Percentiles rank a stretch among this genome's conserved stretches.
phyloP scores from a whole-genome alignment of 1,140 invertebrate genomes.

The Polyergus mexicanus region DNA sequence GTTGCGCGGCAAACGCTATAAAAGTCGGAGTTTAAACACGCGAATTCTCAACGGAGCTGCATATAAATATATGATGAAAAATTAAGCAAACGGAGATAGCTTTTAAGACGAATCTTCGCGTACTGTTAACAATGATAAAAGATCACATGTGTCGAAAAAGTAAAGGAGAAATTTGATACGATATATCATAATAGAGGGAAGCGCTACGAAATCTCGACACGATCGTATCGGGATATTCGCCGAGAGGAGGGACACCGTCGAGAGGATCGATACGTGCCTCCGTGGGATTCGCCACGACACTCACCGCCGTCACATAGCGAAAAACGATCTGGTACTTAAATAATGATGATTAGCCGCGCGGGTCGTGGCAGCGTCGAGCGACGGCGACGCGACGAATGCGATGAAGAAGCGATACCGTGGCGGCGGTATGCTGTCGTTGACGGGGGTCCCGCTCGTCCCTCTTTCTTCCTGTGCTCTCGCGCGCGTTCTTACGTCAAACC shows the following conservation, averaged over 20 bases:
- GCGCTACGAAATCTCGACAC: slow-evolving; percentile 11
- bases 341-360: slow-evolving; percentile 80
- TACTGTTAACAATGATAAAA: not conserved
- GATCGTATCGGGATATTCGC: not conserved
- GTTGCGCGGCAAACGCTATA: slow-evolving; percentile 18
- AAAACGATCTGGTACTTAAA: slow-evolving; percentile 81
- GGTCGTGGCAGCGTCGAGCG: slow-evolving; percentile 74
- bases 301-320: slow-evolving; percentile 44
- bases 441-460: slow-evolving; percentile 71
- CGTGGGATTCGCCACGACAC: slow-evolving; percentile 43
- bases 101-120: not conserved
- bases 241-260: not conserved
- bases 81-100: not conserved
- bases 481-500: slow-evolving; percentile 23
- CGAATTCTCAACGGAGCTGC: slow-evolving; percentile 8
- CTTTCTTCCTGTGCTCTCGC: slow-evolving; percentile 28
- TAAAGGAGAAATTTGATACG: not conserved
- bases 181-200: not conserved
- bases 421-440: slow-evolving; percentile 77
- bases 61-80: not conserved
- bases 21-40: slow-evolving; percentile 34
- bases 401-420: slow-evolving; percentile 80
- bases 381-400: slow-evolving; percentile 80
- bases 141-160: not conserved
- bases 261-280: slow-evolving; percentile 42